Evolutionary conservation across 2,888 invertebrate genomes (phyloP).

Genomic region (Eustalomyia histrio): DNA sequence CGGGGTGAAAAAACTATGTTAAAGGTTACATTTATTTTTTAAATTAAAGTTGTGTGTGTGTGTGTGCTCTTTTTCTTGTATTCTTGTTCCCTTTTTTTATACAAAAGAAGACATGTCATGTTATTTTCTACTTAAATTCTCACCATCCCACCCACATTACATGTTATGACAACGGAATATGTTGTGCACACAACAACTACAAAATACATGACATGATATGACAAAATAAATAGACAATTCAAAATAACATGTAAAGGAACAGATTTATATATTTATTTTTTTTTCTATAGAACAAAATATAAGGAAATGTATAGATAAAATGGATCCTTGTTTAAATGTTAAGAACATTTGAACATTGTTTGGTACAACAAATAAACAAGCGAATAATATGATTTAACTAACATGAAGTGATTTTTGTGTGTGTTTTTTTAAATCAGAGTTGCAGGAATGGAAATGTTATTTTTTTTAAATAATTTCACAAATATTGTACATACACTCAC

Average conservation of each 20-base stretch:
- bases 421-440: background rate
- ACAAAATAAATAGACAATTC: slow-evolving; percentile 59
- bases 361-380: slow-evolving; percentile 6
- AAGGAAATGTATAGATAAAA: background rate
- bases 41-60: slow-evolving; percentile 22
- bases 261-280: too few relatives aligned
- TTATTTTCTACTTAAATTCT: slow-evolving; percentile 28
- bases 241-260: background rate
- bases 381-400: background rate
- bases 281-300: background rate
- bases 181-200: slow-evolving; percentile 1
- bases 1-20: slow-evolving; percentile 55
- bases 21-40: slow-evolving; percentile 51
- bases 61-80: too few relatives aligned
- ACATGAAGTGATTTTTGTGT: background rate
- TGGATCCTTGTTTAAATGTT: background rate
- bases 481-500: too few relatives aligned
- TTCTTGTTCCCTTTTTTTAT: background rate
- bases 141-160: background rate
- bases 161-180: slow-evolving; percentile 34
- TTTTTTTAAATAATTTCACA: too few relatives aligned
- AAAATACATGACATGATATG: slow-evolving; percentile 47
- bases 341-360: background rate
- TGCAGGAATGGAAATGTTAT: too few relatives aligned
- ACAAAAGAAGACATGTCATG: slow-evolving; percentile 19